A percentile compares a stretch with the other conserved stretches of the same genome.
Evolutionary conservation across 2,113 vertebrate genomes (phyloP).

Genomic region (Spermophilus dauricus): DNA sequence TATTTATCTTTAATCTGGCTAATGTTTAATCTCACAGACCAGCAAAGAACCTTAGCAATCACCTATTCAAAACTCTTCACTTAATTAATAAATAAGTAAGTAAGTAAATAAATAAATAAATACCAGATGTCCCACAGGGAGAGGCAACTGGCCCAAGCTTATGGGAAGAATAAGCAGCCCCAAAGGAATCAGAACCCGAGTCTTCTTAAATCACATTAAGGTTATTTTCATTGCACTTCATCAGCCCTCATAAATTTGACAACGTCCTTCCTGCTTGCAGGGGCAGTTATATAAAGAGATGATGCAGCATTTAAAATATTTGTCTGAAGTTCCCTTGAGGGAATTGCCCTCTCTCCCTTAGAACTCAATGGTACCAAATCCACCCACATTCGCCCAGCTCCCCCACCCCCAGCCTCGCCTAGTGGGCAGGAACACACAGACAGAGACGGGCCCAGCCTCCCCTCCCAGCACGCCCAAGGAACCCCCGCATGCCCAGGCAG

Average conservation of each 20-base stretch:
- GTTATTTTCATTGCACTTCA: background rate
- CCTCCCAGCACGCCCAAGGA: background rate
- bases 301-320: background rate
- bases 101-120: no score
- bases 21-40: conserved; percentile 7
- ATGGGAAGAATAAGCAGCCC: background rate
- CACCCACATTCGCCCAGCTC: background rate
- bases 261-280: background rate
- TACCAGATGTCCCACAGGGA: background rate
- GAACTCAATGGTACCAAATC: background rate
- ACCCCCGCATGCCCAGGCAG: conserved; percentile 74
- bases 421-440: conserved; percentile 3
- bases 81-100: background rate
- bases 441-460: background rate
- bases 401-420: background rate
- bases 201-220: background rate
- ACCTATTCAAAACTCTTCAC: background rate
- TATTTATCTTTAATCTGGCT: conserved; percentile 36
- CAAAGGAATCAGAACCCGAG: background rate
- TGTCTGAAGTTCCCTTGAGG: background rate
- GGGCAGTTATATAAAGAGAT: background rate
- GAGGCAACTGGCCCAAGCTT: conserved; percentile 4
- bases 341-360: background rate
- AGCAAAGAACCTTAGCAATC: background rate
- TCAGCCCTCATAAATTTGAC: background rate